Evolutionary conservation across 1,140 invertebrate genomes (phyloP), one percentile per base, ranked within the genome.

Genomic region (Theocolax elegans): DNA sequence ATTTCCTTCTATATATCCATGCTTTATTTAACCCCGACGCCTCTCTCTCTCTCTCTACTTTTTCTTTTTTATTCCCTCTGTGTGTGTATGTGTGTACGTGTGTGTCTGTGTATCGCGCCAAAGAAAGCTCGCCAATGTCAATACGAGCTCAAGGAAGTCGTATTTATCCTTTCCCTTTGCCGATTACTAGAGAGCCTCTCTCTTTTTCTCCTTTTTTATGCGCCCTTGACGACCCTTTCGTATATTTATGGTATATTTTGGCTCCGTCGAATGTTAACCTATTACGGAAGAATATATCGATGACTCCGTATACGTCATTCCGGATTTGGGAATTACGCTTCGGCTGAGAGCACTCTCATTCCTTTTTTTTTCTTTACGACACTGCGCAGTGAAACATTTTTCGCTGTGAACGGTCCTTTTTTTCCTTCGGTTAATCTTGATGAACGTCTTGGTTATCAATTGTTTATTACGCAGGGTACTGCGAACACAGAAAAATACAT

Each of bases 151-250:
- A 29, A 48, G 35, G 25, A 53, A 68, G 56, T 54, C 46, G 44
- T 72, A 72, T 74, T 72, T 74, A 71, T 74, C 71, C n/a, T 74
- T 74, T 53, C 27, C 31, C 68, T 59, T 54, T 54, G 31, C 48
- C 44, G 48, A 31, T 51, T 12, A 48, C 46, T 13, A 12, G 44
- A n/a, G n/a, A n/a, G n/a, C n/a, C n/a, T n/a, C n/a, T n/a, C n/a
- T n/a, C n/a, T n/a, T n/a, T n/a, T n/a, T n/a, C n/a, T 21, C 51
- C n/a, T 13, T 64, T 64, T 48, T 58, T 53, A 54, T 27, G 49
- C 29, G 35, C 19, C 8, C 44, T 42, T 48, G 64, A 2, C 46
- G 38, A 66, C 17, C 25, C 44, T 51, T 44, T 51, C 29, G 29
- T 31, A 35, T 56, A 46, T 56, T 46, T 42, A 53, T 15, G 15